Evolutionary conservation across 2,113 vertebrate species (phyloP).

Genomic region (Lates calcarifer): DNA sequence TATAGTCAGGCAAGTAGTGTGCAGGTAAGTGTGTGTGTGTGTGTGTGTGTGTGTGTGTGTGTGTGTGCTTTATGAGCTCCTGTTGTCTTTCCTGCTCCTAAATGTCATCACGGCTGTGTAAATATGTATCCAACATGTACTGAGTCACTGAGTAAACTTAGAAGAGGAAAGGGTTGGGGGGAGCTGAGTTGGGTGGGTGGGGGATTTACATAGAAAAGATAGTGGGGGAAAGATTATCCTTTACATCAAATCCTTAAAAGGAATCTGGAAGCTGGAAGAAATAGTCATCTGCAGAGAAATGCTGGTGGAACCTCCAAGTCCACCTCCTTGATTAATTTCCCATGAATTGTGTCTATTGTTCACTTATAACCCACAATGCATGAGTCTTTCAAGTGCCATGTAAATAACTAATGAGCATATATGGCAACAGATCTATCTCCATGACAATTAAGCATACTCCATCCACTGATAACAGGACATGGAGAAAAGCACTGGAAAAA

Average conservation of each 20-base stretch:
- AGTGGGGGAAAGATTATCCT: background rate
- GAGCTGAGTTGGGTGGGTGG: background rate
- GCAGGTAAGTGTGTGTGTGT: background rate
- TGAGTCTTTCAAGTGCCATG: too few relatives aligned
- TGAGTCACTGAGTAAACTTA: slow-evolving; percentile 78
- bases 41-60: slow-evolving; percentile 20
- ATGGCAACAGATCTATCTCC: too few relatives aligned
- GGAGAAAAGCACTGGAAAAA: too few relatives aligned
- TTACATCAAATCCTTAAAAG: slow-evolving; percentile 12
- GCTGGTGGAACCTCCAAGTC: slow-evolving; percentile 29
- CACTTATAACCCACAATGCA: too few relatives aligned
- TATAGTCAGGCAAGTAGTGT: too few relatives aligned
- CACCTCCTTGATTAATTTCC: background rate
- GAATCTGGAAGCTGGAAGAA: slow-evolving; percentile 56
- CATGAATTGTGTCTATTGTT: too few relatives aligned
- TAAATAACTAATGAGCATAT: too few relatives aligned
- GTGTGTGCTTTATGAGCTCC: slow-evolving; percentile 53
- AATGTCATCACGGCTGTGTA: slow-evolving; percentile 68
- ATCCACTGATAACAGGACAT: too few relatives aligned
- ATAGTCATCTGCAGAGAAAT: slow-evolving; percentile 31
- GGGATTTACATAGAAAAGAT: background rate
- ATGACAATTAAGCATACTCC: too few relatives aligned
- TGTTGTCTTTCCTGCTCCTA: slow-evolving; percentile 69
- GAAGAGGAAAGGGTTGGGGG: background rate
- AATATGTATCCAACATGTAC: slow-evolving; percentile 67